These are phyloP conservation scores for Yponomeuta malinellus DNA, from an alignment of 2,888 invertebrate genomes.

Conservation along the genomic window DNA sequence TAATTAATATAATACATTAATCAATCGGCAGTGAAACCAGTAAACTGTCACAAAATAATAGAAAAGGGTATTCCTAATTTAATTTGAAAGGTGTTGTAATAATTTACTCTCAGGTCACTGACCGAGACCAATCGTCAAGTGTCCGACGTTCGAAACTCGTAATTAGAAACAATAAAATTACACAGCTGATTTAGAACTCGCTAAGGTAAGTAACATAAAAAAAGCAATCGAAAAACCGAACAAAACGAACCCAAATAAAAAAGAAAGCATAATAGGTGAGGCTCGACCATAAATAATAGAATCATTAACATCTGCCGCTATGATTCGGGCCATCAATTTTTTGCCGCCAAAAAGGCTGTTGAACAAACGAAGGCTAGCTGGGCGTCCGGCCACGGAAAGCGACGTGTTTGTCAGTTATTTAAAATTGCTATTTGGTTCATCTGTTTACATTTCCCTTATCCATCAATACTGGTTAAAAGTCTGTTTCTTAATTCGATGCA, in stretches of 20 bases:
- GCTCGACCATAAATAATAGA: slow-evolving; percentile 69
- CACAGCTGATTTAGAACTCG: slow-evolving; percentile 29
- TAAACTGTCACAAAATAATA: neutral
- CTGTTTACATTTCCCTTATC: slow-evolving; percentile 18
- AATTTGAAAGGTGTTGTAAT: neutral
- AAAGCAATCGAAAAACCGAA: slow-evolving; percentile 21
- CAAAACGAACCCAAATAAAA: slow-evolving; percentile 19
- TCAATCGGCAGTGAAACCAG: too few species aligned
- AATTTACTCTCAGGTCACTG: neutral
- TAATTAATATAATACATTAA: too few species aligned
- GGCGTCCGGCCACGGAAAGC: slow-evolving; percentile 49
- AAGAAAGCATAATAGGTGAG: slow-evolving; percentile 47
- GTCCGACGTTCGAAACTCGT: neutral
- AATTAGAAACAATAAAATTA: slow-evolving; percentile 30
- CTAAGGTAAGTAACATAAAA: slow-evolving; percentile 28
- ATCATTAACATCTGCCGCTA: slow-evolving; percentile 73
- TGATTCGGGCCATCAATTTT: slow-evolving; percentile 63
- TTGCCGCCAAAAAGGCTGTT: slow-evolving; percentile 42
- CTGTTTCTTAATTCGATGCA: too few species aligned
- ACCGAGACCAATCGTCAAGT: neutral
- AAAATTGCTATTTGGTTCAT: slow-evolving; percentile 42
- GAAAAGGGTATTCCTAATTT: neutral
- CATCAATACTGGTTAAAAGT: neutral
- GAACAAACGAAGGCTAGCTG: slow-evolving; percentile 33
- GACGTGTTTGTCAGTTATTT: slow-evolving; percentile 60